Percentiles rank a stretch among this genome's conserved stretches.
Conservation (phyloP, 2,888 invertebrate genomes). For the Cephus sareptanus region DNA sequence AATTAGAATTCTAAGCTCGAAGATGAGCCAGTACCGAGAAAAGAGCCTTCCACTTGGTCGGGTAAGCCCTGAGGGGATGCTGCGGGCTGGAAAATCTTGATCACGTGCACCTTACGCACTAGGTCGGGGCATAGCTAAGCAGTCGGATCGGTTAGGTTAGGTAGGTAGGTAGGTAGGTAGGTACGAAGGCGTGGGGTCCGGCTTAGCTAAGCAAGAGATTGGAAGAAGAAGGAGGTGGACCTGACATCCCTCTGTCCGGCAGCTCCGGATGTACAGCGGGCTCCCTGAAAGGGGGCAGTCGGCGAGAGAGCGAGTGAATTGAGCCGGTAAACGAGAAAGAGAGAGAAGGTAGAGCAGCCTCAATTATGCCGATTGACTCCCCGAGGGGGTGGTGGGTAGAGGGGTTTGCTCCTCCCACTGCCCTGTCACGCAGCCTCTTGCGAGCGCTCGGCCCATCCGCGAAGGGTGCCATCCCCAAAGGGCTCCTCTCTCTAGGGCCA, state of each 20-base stretch:
- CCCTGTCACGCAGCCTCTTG: slow-evolving; percentile 54
- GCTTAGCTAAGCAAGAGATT: background rate
- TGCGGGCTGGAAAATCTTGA: background rate
- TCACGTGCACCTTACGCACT: background rate
- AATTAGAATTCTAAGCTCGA: background rate
- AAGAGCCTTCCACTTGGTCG: background rate
- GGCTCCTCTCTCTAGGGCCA: background rate
- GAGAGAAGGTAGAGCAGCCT: slow-evolving; percentile 53
- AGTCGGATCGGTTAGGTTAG: background rate
- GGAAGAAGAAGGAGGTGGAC: background rate
- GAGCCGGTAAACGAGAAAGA: slow-evolving; percentile 43
- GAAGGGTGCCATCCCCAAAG: slow-evolving; percentile 29
- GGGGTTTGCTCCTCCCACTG: slow-evolving; percentile 60
- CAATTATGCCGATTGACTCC: slow-evolving; percentile 59
- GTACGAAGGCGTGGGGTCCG: background rate
- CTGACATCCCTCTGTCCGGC: slow-evolving; percentile 1
- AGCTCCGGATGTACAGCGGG: background rate
- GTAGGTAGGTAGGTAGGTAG: background rate
- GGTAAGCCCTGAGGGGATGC: background rate
- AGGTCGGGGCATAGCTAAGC: background rate
- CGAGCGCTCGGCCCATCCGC: slow-evolving; percentile 7
- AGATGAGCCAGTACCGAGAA: background rate
- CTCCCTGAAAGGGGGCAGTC: slow-evolving; percentile 19
- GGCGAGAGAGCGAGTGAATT: slow-evolving; percentile 20
- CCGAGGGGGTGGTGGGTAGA: slow-evolving; percentile 48